Evolutionary conservation across 1,140 invertebrate genomes (phyloP).

Genomic region (Neoseiulus cucumeris): DNA sequence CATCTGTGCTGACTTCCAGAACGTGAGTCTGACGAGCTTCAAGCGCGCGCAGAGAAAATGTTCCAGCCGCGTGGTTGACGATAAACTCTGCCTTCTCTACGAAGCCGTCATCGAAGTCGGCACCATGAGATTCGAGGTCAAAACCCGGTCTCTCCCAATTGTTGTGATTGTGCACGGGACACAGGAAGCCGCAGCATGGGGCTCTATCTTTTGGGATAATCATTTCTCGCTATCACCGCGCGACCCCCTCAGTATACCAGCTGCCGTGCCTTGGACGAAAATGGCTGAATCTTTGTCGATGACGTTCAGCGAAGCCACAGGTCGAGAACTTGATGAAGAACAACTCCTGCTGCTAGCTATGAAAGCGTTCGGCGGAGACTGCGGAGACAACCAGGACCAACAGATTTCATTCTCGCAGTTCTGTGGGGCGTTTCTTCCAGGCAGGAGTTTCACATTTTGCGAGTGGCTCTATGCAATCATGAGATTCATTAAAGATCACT

Average conservation of each 20-base stretch:
- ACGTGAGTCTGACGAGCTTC: no score
- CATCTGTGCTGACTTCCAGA: no score
- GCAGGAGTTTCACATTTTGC: slow-evolving; percentile 89
- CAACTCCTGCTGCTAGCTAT: slow-evolving; percentile 73
- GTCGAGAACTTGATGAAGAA: slow-evolving; percentile 53
- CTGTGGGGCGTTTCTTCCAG: slow-evolving; percentile 74
- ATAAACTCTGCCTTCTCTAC: no score
- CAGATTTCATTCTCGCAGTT: slow-evolving; percentile 73
- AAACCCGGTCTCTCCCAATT: slow-evolving; percentile 38
- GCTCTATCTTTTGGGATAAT: slow-evolving; percentile 93
- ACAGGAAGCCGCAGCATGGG: slow-evolving; percentile 91
- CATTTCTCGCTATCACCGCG: slow-evolving; percentile 64
- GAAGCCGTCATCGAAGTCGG: no score
- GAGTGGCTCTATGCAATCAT: slow-evolving; percentile 96
- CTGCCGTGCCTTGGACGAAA: slow-evolving; percentile 56
- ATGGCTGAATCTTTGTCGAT: slow-evolving; percentile 68
- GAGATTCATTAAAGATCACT: slow-evolving; percentile 81
- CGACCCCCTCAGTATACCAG: slow-evolving; percentile 66
- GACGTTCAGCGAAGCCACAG: slow-evolving; percentile 66
- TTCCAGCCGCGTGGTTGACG: no score
- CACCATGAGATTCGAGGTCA: no score
- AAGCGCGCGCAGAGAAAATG: no score
- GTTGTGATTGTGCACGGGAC: slow-evolving; percentile 96
- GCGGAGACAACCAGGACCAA: slow-evolving; percentile 34
- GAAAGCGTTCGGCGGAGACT: slow-evolving; percentile 39